Base-by-base conservation (phyloP, 2,113 vertebrate genomes). In the Kryptolebias marmoratus region DNA sequence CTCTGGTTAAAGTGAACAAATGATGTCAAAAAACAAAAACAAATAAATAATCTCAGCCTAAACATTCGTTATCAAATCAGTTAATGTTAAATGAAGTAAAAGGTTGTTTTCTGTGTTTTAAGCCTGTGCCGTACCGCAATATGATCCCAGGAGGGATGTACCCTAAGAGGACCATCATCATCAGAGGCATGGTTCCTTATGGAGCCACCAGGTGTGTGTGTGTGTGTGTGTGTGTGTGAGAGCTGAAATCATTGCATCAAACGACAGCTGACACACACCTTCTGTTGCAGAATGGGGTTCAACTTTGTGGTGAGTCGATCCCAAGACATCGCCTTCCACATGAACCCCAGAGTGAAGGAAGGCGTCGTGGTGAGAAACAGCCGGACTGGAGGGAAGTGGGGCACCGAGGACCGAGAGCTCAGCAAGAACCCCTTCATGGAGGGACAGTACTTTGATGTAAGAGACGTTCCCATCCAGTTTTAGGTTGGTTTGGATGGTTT, bases 381-480 rank as follows among this genome's bases (percentile, higher is more conserved):
- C 84, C 36, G 5, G 12, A 56, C 94, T 0, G 88, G 82, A 0
- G 93, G 93, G 0, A 42, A 0, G 0, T 96, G 96, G 96, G 95
- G 95, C 0, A 0, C 60, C 0, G 94, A 96, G 81, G 95, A 96
- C 36, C 75, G 71, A 14, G 86, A 91, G 5, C 0, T 93, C 1
- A 0, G 54, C 53, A 3, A 76, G 57, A 95, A 91, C 87, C 95
- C 95, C 0, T 96, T 96, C 66, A 22, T 44, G 18, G 89, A 89
- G 7, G 95, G 95, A 22, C 93, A 95, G 75, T 95, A 91, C 91
- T 96, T 96, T 63, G 95, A 96, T 6, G 96, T 96, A 57, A 94
- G 95, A 83, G 0, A 0, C 1, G 8, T 39, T 10, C 18, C 32
- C 16, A 1, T 0, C 2, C 15, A 15, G 28, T 48, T 36, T 22